A percentile compares a stretch with the other conserved stretches of the same genome.
Evolutionary conservation across 2,113 vertebrate genomes (phyloP).

Genomic region (Pagrus major): DNA sequence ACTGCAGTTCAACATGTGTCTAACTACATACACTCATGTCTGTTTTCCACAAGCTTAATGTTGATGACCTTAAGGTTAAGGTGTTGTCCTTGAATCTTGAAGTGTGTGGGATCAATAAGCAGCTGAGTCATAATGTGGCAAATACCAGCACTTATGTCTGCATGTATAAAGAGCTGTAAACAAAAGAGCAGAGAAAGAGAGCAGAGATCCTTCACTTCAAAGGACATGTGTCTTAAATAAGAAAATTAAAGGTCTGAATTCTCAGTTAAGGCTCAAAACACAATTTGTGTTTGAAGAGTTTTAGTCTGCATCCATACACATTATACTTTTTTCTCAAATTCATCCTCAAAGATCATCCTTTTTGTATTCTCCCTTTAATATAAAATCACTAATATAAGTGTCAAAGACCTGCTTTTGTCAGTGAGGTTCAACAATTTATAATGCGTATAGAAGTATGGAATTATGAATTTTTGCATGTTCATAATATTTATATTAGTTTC

Average conservation of each 20-base stretch:
- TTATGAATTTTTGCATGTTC: background rate
- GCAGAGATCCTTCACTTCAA: background rate
- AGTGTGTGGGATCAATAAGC: constrained; percentile 8
- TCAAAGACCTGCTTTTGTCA: constrained; percentile 15
- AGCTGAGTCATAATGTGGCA: constrained; percentile 17
- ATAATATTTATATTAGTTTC: constrained; percentile 15
- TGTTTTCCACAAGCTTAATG: background rate
- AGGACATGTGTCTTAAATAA: background rate
- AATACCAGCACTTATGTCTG: constrained; percentile 1
- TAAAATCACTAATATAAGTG: background rate
- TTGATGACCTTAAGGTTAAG: constrained; percentile 38
- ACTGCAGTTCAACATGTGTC: background rate
- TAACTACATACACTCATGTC: background rate
- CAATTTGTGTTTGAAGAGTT: background rate
- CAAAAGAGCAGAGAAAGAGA: constrained; percentile 16
- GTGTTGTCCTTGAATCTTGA: constrained; percentile 27
- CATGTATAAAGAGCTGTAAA: background rate
- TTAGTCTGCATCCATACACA: constrained; percentile 13
- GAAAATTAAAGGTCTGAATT: constrained; percentile 24
- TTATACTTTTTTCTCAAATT: background rate
- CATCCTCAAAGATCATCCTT: too few species aligned
- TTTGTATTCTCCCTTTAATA: background rate
- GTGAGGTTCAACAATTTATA: background rate
- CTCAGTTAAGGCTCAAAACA: background rate
- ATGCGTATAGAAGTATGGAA: background rate